Percentiles rank a stretch among this genome's conserved stretches.
Conservation (phyloP, 2,797 vertebrate species). For the Tragopan temminckii region DNA sequence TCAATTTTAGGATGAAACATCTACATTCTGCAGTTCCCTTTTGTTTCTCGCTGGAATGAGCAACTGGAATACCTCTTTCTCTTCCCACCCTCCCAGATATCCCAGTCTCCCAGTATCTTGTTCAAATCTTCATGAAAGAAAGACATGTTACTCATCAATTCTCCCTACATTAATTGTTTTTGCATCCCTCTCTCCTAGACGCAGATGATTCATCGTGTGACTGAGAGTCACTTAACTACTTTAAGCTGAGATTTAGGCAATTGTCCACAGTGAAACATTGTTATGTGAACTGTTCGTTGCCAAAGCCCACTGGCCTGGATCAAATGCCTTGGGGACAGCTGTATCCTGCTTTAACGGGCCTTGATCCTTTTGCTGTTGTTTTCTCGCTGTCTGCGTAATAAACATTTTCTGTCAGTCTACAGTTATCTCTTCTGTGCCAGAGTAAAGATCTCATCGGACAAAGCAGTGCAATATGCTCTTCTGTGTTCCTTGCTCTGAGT, state of each 20-base stretch:
- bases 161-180: not conserved
- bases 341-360: constrained; percentile 57
- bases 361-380: constrained; percentile 61
- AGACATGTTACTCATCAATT: not conserved
- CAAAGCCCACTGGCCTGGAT: constrained; percentile 63
- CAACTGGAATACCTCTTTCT: not conserved
- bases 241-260: constrained; percentile 77
- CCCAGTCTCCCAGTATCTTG: not conserved
- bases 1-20: not conserved
- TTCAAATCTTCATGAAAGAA: not conserved
- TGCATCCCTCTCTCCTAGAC: not conserved
- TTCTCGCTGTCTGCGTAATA: constrained; percentile 57
- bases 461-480: constrained; percentile 63
- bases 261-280: constrained; percentile 48
- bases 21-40: not conserved
- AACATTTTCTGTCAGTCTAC: constrained; percentile 57
- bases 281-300: constrained; percentile 53
- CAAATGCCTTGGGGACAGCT: constrained; percentile 52
- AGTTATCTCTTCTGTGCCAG: constrained; percentile 49
- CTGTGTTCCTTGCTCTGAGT: constrained; percentile 31
- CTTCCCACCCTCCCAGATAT: not conserved
- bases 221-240: constrained; percentile 43
- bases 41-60: not conserved
- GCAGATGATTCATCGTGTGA: not conserved
- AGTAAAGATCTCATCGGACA: constrained; percentile 71